phyloP scores from a whole-genome alignment of 2,113 vertebrate genomes.

The Albula goreensis region DNA sequence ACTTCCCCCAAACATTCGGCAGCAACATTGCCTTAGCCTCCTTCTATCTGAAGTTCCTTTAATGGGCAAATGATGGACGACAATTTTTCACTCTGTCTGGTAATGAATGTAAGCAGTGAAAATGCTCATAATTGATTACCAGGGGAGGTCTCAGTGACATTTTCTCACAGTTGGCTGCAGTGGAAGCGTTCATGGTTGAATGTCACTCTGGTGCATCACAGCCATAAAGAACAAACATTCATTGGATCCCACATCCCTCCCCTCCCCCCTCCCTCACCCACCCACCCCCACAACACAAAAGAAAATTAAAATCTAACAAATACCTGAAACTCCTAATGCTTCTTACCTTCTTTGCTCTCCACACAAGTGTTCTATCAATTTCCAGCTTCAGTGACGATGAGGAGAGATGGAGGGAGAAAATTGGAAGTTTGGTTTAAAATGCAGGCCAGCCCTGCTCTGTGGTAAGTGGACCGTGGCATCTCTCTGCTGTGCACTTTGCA shows the following conservation, averaged over 20 bases:
- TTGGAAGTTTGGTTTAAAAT: slow-evolving; percentile 86
- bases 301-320: slow-evolving; percentile 65
- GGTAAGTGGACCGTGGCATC: slow-evolving; percentile 92
- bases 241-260: neutral
- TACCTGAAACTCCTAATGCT: slow-evolving; percentile 56
- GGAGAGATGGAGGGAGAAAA: slow-evolving; percentile 69
- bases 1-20: slow-evolving; percentile 25
- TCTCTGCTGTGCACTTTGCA: slow-evolving; percentile 88
- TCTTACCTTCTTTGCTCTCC: slow-evolving; percentile 27
- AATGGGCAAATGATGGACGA: slow-evolving; percentile 54
- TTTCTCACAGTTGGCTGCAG: slow-evolving; percentile 40
- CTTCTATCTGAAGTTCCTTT: slow-evolving; percentile 13
- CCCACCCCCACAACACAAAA: slow-evolving; percentile 21
- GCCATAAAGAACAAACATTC: slow-evolving; percentile 36
- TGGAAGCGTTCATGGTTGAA: slow-evolving; percentile 37
- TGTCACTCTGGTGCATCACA: slow-evolving; percentile 50
- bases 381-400: slow-evolving; percentile 80
- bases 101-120: slow-evolving; percentile 58
- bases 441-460: slow-evolving; percentile 87
- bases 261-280: slow-evolving; percentile 16
- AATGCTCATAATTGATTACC: slow-evolving; percentile 61
- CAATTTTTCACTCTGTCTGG: slow-evolving; percentile 61
- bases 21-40: slow-evolving; percentile 41
- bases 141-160: slow-evolving; percentile 54
- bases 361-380: slow-evolving; percentile 77